Percentiles rank a stretch among this genome's conserved stretches.
Evolutionary conservation across 2,888 invertebrate genomes (phyloP).

Genomic region (Stegophylla sp.): DNA sequence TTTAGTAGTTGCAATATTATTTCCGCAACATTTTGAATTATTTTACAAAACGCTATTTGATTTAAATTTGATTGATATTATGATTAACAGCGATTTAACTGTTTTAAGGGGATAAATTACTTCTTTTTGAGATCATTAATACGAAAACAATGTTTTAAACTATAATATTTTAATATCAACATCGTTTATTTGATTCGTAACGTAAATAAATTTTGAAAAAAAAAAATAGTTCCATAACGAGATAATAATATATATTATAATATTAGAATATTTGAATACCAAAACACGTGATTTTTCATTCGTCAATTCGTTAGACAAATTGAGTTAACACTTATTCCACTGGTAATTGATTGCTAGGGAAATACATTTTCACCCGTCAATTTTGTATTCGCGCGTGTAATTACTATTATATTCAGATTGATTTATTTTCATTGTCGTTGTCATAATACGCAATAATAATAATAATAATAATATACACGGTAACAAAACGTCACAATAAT

Average conservation of each 20-base stretch:
- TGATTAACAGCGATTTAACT: no score
- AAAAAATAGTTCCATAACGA: not conserved
- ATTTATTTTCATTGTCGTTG: not conserved
- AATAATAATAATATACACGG: no score
- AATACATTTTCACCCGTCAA: not conserved
- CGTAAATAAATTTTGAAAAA: not conserved
- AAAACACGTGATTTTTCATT: not conserved
- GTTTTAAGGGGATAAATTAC: no score
- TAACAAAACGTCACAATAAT: not conserved
- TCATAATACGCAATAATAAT: no score
- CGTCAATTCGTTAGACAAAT: not conserved
- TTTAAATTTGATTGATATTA: not conserved
- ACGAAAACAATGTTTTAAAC: not conserved
- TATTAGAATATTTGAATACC: not conserved
- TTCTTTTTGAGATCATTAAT: no score
- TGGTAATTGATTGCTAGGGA: not conserved
- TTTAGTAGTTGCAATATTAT: not conserved
- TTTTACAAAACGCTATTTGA: not conserved
- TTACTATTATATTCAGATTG: not conserved
- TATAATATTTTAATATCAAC: not conserved
- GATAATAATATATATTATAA: not conserved
- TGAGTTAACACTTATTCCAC: not conserved
- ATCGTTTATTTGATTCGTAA: not conserved
- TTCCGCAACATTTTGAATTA: not conserved
- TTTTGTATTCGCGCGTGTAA: not conserved